Base-by-base conservation (phyloP, 2,888 invertebrate genomes). In the Monochamus alternatus region DNA sequence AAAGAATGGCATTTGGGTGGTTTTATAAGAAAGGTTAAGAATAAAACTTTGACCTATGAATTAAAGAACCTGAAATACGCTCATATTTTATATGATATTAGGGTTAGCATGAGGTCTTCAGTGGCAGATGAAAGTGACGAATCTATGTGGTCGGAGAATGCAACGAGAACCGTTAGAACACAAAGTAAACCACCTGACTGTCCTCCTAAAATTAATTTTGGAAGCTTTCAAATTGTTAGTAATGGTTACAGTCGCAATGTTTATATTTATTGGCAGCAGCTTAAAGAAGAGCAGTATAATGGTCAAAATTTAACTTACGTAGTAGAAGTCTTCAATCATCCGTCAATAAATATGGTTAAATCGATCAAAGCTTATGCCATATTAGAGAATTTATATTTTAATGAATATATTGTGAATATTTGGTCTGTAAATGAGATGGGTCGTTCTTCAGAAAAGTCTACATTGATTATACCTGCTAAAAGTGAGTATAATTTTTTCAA, bases 261-360 rank as follows among this genome's bases (percentile, higher is more conserved):
- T 59, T 92, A 93, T 86, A 89, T 96, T 31, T 96, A 96, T 87
- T 97, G 96, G 96, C 93, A 95, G 85, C 92, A 93, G 79, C 91
- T 96, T 68, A 91, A 92, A 30, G 90, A 91, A 62, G 91, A 91
- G 85, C 91, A 93, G 81, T 91, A 94, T 83, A 95, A 95, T 85
- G 96, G 96, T 30, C 92, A 92, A 5, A 91, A 94, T 84, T 95
- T 96, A 84, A 90, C 90, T 2, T 96, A 96, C 85, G 89, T 90
- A 80, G 91, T 95, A n/a, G 88, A 86, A 74, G 87, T 90, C 2
- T 86, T 88, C 75, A 90, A 81, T 31, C 67, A 83, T 70, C 75
- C 79, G 7, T 58, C 63, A 30, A 84, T 90, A n/a, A 87, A 89
- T 68, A 91, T 92, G 44, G 90, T 89, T 76, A 91, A 91, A 80